Percentiles rank a stretch among this genome's conserved stretches.
Evolutionary conservation across 37 sponge, comb jelly and placozoan genomes (phyloP).

Genomic region (Corticium candelabrum): DNA sequence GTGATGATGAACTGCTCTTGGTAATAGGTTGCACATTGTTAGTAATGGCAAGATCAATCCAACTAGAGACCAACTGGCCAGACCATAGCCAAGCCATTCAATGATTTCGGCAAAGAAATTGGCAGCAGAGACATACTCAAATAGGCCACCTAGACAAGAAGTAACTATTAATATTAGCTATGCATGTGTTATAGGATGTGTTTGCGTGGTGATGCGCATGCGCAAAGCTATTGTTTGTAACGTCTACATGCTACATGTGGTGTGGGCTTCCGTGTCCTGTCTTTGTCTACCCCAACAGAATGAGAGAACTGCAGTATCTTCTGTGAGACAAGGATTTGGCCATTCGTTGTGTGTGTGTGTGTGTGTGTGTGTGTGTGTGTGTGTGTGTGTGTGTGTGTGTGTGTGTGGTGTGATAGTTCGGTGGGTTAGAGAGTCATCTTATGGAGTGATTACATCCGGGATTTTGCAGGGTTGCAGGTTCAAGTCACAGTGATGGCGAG

Average conservation of each 20-base stretch:
- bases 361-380: neutral
- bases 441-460: no score
- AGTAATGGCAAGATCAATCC: conserved; percentile 44
- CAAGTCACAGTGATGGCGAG: no score
- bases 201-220: no score
- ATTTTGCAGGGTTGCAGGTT: no score
- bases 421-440: no score
- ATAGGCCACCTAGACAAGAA: conserved; percentile 76
- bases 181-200: no score
- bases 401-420: no score
- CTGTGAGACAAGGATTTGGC: neutral
- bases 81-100: conserved; percentile 80
- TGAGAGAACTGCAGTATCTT: neutral
- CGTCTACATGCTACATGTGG: no score
- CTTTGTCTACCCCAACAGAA: neutral
- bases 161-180: no score
- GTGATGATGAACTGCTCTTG: conserved; percentile 71
- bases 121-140: conserved; percentile 85
- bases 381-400: conserved; percentile 5
- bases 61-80: conserved; percentile 57
- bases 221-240: no score
- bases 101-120: conserved; percentile 86
- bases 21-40: conserved; percentile 54
- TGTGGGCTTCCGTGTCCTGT: no score
- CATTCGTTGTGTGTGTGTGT: no score